Conservation (phyloP, 2,888 invertebrate species). For the Cabera pusaria region DNA sequence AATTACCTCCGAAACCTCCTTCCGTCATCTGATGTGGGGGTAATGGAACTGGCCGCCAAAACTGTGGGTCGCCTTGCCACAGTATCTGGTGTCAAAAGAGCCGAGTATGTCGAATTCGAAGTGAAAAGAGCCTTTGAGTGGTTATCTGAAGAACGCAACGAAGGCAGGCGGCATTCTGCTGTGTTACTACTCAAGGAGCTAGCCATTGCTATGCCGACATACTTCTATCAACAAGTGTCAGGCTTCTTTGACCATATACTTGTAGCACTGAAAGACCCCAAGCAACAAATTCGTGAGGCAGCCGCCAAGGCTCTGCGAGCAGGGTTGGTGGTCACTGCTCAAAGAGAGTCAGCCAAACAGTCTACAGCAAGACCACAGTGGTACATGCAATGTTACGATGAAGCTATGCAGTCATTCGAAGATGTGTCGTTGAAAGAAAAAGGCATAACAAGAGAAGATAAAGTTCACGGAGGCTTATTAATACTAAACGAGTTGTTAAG, state of each 20-base stretch:
- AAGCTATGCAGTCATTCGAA: constrained; percentile 92
- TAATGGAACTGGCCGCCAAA: constrained; percentile 98
- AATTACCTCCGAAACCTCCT: constrained; percentile 95
- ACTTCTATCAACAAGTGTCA: constrained; percentile 97
- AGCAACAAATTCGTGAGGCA: constrained; percentile 94
- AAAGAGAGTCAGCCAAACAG: constrained; percentile 97
- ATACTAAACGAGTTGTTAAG: constrained; percentile 97
- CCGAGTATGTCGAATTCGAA: constrained; percentile 99
- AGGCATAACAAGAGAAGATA: constrained; percentile 93
- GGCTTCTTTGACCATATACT: constrained; percentile 97
- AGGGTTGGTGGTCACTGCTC: constrained; percentile 96
- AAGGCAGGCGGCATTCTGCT: constrained; percentile 95
- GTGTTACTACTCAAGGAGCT: constrained; percentile 96
- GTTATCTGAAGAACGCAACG: constrained; percentile 95
- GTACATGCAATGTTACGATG: constrained; percentile 97
- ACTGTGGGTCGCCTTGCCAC: constrained; percentile 97
- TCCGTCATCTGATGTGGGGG: constrained; percentile 94
- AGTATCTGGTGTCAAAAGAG: constrained; percentile 95
- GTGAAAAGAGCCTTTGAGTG: constrained; percentile 98
- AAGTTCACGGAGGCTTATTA: constrained; percentile 95
- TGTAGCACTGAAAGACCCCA: constrained; percentile 95
- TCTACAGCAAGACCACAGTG: constrained; percentile 93
- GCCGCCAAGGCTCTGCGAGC: constrained; percentile 97
- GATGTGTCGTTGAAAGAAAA: constrained; percentile 86
- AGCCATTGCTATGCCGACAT: constrained; percentile 97